A percentile compares a stretch with the other conserved stretches of the same genome.
Conservation (phyloP, 2,797 vertebrate genomes). For the Gymnoscopelus braueri region DNA sequence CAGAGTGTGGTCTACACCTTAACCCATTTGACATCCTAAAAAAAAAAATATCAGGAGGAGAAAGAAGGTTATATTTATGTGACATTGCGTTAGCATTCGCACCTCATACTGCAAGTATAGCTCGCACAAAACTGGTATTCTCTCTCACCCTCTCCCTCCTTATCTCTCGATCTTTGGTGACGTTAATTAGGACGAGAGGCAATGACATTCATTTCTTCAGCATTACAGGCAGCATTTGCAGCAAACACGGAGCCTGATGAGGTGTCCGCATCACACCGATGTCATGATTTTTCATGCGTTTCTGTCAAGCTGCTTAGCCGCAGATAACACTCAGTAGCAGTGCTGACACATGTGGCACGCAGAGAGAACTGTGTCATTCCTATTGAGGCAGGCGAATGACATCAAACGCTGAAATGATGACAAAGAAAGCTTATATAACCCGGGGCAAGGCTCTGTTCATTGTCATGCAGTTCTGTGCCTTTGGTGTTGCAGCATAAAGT, state of each 20-base stretch:
- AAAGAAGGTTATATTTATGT: no score
- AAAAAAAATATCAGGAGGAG: constrained; percentile 2
- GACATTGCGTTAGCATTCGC: constrained; percentile 19
- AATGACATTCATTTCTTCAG: constrained; percentile 54
- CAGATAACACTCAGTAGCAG: constrained; percentile 58
- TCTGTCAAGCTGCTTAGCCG: constrained; percentile 51
- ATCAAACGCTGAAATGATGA: constrained; percentile 24
- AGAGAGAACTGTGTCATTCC: constrained; percentile 23
- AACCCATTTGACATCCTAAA: constrained; percentile 8
- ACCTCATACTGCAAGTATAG: constrained; percentile 18
- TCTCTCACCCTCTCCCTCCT: constrained; percentile 34
- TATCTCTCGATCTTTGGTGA: constrained; percentile 20
- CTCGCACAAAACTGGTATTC: constrained; percentile 3
- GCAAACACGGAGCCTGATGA: constrained; percentile 60
- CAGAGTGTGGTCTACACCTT: neutral
- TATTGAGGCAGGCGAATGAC: constrained; percentile 29
- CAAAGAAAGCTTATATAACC: constrained; percentile 31
- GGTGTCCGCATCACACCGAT: constrained; percentile 55
- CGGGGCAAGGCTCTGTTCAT: neutral
- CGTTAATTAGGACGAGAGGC: constrained; percentile 71
- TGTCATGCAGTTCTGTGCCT: neutral
- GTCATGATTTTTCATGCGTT: constrained; percentile 69
- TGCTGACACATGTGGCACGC: constrained; percentile 29
- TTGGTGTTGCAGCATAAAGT: no score
- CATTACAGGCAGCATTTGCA: constrained; percentile 55